Evolutionary conservation across 1,140 invertebrate species (phyloP).

Genomic region (Ceratosolen solmsi): DNA sequence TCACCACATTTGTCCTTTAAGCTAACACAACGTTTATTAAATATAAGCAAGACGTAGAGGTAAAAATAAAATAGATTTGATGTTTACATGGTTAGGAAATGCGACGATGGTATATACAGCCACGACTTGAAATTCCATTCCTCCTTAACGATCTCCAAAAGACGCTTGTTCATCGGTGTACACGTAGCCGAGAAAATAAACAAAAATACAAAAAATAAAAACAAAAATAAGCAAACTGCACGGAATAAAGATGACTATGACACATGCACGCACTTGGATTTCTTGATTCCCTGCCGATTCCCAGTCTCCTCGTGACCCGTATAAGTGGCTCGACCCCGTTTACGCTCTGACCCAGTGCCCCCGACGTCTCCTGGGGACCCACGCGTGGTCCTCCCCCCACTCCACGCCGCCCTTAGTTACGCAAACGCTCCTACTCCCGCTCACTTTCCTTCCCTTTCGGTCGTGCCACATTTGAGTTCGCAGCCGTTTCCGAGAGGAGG

Average conservation of each 20-base stretch:
- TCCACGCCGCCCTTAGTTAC: background rate
- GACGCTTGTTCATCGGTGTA: slow-evolving; percentile 44
- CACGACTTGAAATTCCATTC: slow-evolving; percentile 2
- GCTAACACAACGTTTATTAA: background rate
- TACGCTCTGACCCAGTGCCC: slow-evolving; percentile 67
- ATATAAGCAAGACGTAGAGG: background rate
- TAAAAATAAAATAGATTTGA: slow-evolving; percentile 53
- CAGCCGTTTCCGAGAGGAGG: background rate
- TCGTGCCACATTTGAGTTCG: background rate
- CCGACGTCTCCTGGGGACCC: background rate
- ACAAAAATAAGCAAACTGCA: slow-evolving; percentile 30
- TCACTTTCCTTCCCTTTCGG: slow-evolving; percentile 13
- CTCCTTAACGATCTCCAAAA: slow-evolving; percentile 37
- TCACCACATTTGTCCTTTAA: background rate
- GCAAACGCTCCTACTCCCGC: background rate
- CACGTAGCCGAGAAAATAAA: slow-evolving; percentile 52
- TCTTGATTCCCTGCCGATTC: background rate
- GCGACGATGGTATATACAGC: background rate
- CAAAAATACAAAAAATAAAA: background rate
- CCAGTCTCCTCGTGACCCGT: slow-evolving; percentile 52
- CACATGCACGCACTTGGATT: slow-evolving; percentile 45
- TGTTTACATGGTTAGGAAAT: slow-evolving; percentile 55
- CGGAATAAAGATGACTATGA: slow-evolving; percentile 60
- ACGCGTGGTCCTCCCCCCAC: no score
- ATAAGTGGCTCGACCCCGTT: slow-evolving; percentile 63